Percentiles rank a stretch among this genome's conserved stretches.
These are phyloP conservation scores for Hemaris fuciformis DNA, from an alignment of 2,888 invertebrate genomes.

Conservation along the genomic window DNA sequence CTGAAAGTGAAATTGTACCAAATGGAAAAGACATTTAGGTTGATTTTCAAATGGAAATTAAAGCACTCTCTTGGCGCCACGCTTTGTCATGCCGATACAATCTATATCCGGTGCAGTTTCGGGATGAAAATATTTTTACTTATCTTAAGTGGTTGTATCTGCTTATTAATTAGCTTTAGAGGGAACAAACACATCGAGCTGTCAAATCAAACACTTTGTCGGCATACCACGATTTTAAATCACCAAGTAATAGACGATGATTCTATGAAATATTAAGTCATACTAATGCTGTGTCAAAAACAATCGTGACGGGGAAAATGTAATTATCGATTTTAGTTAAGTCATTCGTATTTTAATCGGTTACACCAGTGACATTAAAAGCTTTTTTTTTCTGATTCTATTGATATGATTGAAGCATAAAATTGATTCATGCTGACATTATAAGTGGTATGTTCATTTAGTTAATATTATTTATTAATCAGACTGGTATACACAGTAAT, in stretches of 20 bases:
- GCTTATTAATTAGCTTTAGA: slow-evolving; percentile 78
- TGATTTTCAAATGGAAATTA: slow-evolving; percentile 22
- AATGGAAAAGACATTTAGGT: slow-evolving; percentile 21
- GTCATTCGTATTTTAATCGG: slow-evolving; percentile 34
- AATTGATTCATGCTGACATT: slow-evolving; percentile 20
- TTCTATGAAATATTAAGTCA: slow-evolving; percentile 57
- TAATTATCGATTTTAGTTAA: slow-evolving; percentile 26
- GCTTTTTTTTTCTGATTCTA: slow-evolving; percentile 19
- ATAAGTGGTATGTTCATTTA: slow-evolving; percentile 10
- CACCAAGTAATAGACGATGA: slow-evolving; percentile 66
- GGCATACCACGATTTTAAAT: slow-evolving; percentile 48
- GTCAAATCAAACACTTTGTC: slow-evolving; percentile 79
- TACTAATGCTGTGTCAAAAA: slow-evolving; percentile 43
- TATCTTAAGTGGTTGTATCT: slow-evolving; percentile 82
- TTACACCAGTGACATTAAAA: slow-evolving; percentile 28
- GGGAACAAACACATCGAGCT: slow-evolving; percentile 73
- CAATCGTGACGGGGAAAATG: slow-evolving; percentile 26
- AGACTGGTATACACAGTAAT: slow-evolving; percentile 3
- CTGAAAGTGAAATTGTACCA: slow-evolving; percentile 27
- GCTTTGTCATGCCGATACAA: slow-evolving; percentile 79
- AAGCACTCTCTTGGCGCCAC: slow-evolving; percentile 67
- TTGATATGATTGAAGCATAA: slow-evolving; percentile 11
- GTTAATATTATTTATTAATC: slow-evolving; percentile 11
- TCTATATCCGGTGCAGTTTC: slow-evolving; percentile 80
- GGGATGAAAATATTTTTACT: slow-evolving; percentile 81